phyloP scores from a whole-genome alignment of 2,113 vertebrate genomes.

The Archilochus colubris region DNA sequence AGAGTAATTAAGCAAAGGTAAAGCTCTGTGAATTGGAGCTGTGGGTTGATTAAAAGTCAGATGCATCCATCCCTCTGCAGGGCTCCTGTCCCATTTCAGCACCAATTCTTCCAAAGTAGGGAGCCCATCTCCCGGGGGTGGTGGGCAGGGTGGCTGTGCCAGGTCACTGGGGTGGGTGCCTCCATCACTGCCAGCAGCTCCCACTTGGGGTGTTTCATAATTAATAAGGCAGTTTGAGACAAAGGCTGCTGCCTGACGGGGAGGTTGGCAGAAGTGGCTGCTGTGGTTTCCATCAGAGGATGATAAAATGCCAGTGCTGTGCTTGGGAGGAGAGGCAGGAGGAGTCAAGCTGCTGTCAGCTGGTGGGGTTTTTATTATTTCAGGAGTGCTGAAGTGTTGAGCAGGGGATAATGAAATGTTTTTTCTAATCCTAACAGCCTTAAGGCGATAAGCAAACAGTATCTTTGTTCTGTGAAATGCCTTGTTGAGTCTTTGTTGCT shows the following conservation, averaged over 20 bases:
- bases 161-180: not conserved
- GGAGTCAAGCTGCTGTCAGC: not conserved
- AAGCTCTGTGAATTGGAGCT: not conserved
- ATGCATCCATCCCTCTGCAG: accelerated
- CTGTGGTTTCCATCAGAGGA: accelerated
- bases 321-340: accelerated
- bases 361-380: not conserved
- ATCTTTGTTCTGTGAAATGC: not conserved
- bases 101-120: accelerated
- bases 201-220: not conserved
- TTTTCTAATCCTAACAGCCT: not conserved
- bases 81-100: not conserved
- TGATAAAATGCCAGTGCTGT: accelerated
- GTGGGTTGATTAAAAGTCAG: not conserved
- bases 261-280: not conserved
- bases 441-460: not conserved
- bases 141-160: not conserved
- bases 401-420: slow-evolving; percentile 6
- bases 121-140: accelerated
- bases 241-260: not conserved
- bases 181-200: not conserved
- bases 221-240: not conserved
- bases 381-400: not conserved
- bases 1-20: not conserved
- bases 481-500: not conserved